Evolutionary conservation across 2,888 invertebrate genomes (phyloP), one percentile per base, ranked within the genome.

Genomic region (Acheta domesticus): DNA sequence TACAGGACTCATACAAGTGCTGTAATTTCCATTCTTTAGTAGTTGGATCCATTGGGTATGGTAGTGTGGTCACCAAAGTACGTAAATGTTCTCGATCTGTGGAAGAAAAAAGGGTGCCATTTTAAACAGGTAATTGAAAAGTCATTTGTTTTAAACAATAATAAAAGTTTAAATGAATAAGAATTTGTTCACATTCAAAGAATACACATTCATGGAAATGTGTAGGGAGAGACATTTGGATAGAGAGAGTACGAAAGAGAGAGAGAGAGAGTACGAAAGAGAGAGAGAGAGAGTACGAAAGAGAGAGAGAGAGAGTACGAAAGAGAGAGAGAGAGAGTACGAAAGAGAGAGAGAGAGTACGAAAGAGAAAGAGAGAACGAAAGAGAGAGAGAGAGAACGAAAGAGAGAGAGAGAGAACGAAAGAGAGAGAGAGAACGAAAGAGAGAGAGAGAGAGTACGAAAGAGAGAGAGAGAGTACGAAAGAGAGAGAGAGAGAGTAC

Each of bases 1-100:
- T 84, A 78, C 84, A 84, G 1, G 90, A 89, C 80, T 89, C 88
- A 84, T 91, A 91, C 83, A 91, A 89, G 82, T 88, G 86, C 83
- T 90, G 90, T 82, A 91, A 83, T 84, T 91, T 91, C 87, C 89
- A 89, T 82, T 89, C 88, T 11, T 90, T 86, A 8, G 86, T 84
- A 78, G 86, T 87, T n/a, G 87, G 81, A 12, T 83, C 81, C 0
- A 84, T 84, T 2, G 88, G 86, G 78, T 87, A 84, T n/a, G 88
- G 86, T 82, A 89, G 84, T 2, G 89, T 89, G 21, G 89, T 86
- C 48, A 90, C 86, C 80, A 89, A 83, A 77, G 87, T 86, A 21
- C 89, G 85, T 74, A 89, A 84, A 78, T 86, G 86, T 77, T 86
- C 86, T 78, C 87, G 85, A 82, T 88, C 89, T 89, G 76, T n/a